These are phyloP conservation scores for Herpailurus yagouaroundi DNA, from an alignment of 2,113 vertebrate genomes.

Conservation along the genomic window DNA sequence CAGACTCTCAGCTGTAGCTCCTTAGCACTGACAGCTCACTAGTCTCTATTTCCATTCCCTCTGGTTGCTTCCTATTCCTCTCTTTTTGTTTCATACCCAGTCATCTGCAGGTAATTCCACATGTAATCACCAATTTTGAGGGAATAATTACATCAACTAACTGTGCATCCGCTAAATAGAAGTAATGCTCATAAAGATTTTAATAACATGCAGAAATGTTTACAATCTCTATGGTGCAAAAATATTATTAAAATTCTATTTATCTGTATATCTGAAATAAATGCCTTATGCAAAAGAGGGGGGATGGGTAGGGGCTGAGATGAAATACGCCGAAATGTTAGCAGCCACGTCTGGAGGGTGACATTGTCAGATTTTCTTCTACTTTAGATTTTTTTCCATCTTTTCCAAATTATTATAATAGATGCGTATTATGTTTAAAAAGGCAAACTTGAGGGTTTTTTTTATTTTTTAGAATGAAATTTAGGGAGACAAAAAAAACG, in stretches of 20 bases:
- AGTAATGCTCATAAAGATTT: neutral
- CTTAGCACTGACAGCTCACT: neutral
- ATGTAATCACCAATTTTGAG: neutral
- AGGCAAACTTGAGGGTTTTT: neutral
- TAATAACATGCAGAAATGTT: neutral
- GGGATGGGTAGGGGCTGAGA: neutral
- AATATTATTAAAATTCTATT: neutral
- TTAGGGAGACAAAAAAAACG: neutral
- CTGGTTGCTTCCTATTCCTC: neutral
- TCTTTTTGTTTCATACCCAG: neutral
- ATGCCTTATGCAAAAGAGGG: neutral
- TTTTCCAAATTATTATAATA: constrained; percentile 20
- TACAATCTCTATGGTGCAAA: neutral
- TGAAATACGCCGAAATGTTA: neutral
- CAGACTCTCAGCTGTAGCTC: neutral
- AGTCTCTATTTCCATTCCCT: neutral
- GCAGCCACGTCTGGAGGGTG: neutral
- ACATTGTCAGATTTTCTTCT: neutral
- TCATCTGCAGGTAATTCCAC: neutral
- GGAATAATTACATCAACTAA: neutral
- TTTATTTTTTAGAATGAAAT: neutral
- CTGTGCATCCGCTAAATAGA: neutral
- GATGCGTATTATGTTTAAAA: neutral
- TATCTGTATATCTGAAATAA: neutral
- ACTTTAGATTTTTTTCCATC: neutral